phyloP scores from a whole-genome alignment of 2,797 vertebrate species.

The Eulemur rubriventer region DNA sequence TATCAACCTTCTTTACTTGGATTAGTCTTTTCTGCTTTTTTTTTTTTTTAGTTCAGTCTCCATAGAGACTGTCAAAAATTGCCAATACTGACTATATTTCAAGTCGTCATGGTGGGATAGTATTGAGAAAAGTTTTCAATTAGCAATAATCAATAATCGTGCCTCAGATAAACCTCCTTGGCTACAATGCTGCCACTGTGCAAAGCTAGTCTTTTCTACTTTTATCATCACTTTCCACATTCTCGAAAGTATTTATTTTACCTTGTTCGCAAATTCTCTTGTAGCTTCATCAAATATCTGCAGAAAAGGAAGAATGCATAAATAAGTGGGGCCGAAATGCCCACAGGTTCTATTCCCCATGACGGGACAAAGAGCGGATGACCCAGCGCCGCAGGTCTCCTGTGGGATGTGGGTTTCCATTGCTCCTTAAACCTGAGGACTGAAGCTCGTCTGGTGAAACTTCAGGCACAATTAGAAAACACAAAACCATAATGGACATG shows the following conservation, averaged over 20 bases:
- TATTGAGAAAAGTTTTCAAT: background rate
- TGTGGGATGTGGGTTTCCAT: rapidly evolving
- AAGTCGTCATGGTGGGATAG: too few species aligned
- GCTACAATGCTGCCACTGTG: too few species aligned
- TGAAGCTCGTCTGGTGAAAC: background rate
- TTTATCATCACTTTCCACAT: background rate
- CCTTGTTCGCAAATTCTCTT: too few species aligned
- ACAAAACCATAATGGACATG: background rate
- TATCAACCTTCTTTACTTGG: background rate
- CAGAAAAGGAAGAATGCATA: background rate
- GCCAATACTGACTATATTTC: too few species aligned
- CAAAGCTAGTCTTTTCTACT: background rate
- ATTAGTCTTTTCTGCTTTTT: background rate
- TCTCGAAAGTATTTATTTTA: background rate
- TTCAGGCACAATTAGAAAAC: background rate
- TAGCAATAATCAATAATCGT: background rate
- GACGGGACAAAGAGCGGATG: rapidly evolving
- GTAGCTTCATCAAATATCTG: background rate
- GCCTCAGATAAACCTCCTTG: background rate
- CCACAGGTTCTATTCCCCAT: rapidly evolving
- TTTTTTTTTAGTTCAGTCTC: too few species aligned
- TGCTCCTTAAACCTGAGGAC: rapidly evolving
- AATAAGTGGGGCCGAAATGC: rapidly evolving
- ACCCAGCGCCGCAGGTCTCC: rapidly evolving
- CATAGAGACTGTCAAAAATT: too few species aligned